Evolutionary conservation across 2,888 invertebrate genomes (phyloP).

Genomic region (Drosophila koepferae): DNA sequence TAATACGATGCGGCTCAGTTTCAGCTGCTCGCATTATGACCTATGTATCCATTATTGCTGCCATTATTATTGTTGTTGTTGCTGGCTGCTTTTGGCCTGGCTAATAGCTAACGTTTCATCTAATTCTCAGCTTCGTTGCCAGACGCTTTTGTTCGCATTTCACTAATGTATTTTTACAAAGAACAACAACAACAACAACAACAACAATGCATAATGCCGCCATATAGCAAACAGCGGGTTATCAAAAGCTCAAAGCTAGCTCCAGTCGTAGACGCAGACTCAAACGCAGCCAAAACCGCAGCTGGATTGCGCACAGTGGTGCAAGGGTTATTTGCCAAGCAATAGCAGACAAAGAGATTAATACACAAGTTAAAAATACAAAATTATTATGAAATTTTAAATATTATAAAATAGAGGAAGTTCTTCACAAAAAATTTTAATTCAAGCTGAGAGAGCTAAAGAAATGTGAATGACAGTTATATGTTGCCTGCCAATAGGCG

Average conservation of each 20-base stretch:
- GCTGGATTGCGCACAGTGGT: conserved; percentile 40
- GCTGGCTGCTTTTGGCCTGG: conserved; percentile 27
- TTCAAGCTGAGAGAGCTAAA: no score
- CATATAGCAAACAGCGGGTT: conserved; percentile 55
- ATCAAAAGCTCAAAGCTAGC: conserved; percentile 29
- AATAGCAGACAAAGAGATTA: no score
- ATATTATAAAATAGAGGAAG: no score
- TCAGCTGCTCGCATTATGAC: conserved; percentile 50
- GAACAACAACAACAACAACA: conserved; percentile 17
- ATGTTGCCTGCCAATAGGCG: no score
- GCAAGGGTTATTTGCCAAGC: neutral
- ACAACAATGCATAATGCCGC: conserved; percentile 55
- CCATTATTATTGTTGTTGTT: conserved; percentile 14
- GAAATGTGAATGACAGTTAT: no score
- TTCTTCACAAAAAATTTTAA: no score
- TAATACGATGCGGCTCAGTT: conserved; percentile 39
- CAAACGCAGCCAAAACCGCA: conserved; percentile 1
- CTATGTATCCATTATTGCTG: conserved; percentile 46
- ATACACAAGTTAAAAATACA: no score
- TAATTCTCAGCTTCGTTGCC: conserved; percentile 56
- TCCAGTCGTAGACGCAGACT: neutral
- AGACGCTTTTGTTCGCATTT: conserved; percentile 65
- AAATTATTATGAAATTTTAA: no score
- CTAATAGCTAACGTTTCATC: conserved; percentile 51
- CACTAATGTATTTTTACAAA: conserved; percentile 69